Percentiles rank a stretch among this genome's conserved stretches.
These are phyloP conservation scores for Columba janthina DNA, from an alignment of 2,113 vertebrate genomes.

Conservation along the genomic window DNA sequence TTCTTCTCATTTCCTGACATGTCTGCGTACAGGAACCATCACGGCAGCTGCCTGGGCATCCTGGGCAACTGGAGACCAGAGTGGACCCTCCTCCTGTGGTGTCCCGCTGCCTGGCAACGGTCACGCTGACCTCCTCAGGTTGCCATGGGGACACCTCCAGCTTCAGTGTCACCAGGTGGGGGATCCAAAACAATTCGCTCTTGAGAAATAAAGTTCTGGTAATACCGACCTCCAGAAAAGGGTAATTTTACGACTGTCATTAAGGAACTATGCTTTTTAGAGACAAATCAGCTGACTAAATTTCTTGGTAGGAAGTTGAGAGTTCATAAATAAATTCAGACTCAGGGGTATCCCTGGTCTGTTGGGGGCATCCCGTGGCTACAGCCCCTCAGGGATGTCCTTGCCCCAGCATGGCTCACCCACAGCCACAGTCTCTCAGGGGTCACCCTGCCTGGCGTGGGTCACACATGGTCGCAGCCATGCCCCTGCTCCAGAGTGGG, in stretches of 20 bases:
- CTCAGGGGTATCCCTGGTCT: not conserved
- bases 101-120: not conserved
- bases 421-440: not conserved
- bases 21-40: accelerated
- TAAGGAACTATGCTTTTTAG: not conserved
- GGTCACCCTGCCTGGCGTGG: not conserved
- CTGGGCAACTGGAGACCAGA: accelerated
- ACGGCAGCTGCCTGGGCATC: not conserved
- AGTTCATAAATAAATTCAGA: not conserved
- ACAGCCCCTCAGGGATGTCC: not conserved
- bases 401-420: not conserved
- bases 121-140: not conserved
- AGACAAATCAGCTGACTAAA: not conserved
- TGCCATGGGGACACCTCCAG: slow-evolving; percentile 13
- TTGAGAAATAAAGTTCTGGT: not conserved
- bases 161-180: not conserved
- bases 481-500: accelerated
- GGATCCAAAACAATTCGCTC: not conserved
- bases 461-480: not conserved
- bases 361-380: too few species aligned
- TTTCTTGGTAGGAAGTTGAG: not conserved
- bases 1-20: not conserved
- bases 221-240: not conserved
- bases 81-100: not conserved
- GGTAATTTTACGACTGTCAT: not conserved